phyloP scores from a whole-genome alignment of 2,113 vertebrate genomes.

The Psilopogon haemacephalus region DNA sequence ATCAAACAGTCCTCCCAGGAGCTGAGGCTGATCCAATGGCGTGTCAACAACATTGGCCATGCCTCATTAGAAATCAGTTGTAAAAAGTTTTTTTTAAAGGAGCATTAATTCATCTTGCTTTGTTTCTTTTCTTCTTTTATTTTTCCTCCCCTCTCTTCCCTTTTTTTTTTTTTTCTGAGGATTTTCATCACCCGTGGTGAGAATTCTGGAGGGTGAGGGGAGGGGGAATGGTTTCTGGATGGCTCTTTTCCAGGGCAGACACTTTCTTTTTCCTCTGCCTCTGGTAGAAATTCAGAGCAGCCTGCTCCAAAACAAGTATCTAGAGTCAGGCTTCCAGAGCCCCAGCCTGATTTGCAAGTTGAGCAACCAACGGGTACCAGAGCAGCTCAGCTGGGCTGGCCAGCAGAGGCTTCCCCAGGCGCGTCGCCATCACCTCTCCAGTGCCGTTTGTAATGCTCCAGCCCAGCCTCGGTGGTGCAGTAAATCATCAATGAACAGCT shows the following conservation, averaged over 20 bases:
- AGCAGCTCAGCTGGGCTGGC: not conserved
- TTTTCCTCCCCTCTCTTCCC: not conserved
- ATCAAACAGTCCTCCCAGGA: conserved; percentile 9
- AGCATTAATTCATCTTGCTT: conserved; percentile 28
- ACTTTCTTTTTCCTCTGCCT: not conserved
- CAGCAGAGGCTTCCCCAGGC: not conserved
- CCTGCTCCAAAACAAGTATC: not conserved
- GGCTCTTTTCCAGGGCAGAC: conserved; percentile 8
- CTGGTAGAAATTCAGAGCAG: not conserved
- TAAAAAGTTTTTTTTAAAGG: conserved; percentile 37
- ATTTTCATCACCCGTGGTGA: not conserved
- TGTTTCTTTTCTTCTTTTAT: not conserved
- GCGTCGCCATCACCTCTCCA: not conserved
- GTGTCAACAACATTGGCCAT: conserved; percentile 31
- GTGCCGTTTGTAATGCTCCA: not conserved
- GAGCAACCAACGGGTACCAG: not conserved
- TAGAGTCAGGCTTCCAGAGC: not conserved
- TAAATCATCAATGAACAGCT: not conserved
- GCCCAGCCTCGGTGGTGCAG: not conserved
- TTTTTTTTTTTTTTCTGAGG: not conserved
- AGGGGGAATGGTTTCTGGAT: conserved; percentile 18
- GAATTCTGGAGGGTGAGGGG: not conserved
- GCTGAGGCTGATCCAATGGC: conserved; percentile 33
- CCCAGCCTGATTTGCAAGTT: not conserved
- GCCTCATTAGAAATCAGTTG: conserved; percentile 50